Evolutionary conservation across 2,797 vertebrate species (phyloP).

Genomic region (Simalia tracyae): DNA sequence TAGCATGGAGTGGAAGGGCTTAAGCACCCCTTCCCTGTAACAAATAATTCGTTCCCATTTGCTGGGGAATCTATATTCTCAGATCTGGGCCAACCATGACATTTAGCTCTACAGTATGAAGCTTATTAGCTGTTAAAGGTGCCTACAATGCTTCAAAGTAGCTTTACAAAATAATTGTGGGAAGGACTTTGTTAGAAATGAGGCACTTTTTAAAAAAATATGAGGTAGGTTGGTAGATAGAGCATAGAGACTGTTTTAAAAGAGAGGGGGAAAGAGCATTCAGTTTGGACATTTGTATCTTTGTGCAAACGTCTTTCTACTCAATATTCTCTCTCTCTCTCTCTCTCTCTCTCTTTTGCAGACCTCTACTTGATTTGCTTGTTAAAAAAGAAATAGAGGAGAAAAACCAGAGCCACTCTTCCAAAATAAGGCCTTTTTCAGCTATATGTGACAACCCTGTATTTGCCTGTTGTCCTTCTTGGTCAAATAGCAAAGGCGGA

Average conservation of each 20-base stretch:
- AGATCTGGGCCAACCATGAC: background rate
- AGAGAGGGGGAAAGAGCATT: background rate
- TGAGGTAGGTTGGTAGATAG: background rate
- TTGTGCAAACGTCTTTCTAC: background rate
- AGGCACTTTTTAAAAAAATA: background rate
- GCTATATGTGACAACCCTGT: no score
- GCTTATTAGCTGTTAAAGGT: background rate
- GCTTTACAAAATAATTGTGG: background rate
- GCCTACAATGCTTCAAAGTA: background rate
- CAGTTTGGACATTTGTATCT: slow-evolving; percentile 1
- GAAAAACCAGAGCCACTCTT: background rate
- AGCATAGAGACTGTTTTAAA: background rate
- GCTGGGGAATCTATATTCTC: background rate
- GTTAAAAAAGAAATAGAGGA: background rate
- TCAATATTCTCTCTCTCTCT: background rate
- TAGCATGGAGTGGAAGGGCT: background rate
- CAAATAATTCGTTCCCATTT: no score
- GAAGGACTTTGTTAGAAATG: background rate
- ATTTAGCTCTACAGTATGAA: background rate
- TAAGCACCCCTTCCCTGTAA: background rate
- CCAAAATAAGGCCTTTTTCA: no score
- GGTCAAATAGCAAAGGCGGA: no score
- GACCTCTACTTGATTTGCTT: background rate
- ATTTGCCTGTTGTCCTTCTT: no score
- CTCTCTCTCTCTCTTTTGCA: background rate